Percentiles rank a stretch among this genome's conserved stretches.
Evolutionary conservation across 2,888 invertebrate genomes (phyloP).

Genomic region (Arctia plantaginis): DNA sequence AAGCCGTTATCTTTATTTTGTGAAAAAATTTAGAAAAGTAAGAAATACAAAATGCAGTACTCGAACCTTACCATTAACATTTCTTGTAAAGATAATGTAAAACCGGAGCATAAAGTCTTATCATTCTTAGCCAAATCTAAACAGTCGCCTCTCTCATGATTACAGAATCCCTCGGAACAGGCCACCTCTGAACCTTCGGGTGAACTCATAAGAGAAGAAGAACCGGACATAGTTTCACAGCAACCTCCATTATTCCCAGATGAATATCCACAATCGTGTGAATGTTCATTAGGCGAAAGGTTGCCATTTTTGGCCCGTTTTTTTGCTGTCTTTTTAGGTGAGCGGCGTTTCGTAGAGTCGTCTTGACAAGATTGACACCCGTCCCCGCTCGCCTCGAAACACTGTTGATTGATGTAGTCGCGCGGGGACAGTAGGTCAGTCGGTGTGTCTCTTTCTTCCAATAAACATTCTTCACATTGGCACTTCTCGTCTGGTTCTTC

Average conservation of each 20-base stretch:
- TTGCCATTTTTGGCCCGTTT: slow-evolving; percentile 83
- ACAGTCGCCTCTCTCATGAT: slow-evolving; percentile 88
- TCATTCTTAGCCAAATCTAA: slow-evolving; percentile 75
- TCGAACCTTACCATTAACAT: slow-evolving; percentile 90
- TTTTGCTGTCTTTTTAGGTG: slow-evolving; percentile 73
- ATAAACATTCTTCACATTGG: slow-evolving; percentile 80
- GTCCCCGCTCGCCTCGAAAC: slow-evolving; percentile 69
- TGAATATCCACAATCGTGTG: slow-evolving; percentile 95
- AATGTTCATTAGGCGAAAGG: slow-evolving; percentile 89
- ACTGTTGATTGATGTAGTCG: slow-evolving; percentile 66
- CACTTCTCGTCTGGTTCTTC: slow-evolving; percentile 84
- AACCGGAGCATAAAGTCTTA: slow-evolving; percentile 79
- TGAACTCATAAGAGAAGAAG: slow-evolving; percentile 93
- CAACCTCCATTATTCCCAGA: slow-evolving; percentile 93
- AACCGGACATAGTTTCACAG: slow-evolving; percentile 89
- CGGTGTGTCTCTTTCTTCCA: slow-evolving; percentile 79
- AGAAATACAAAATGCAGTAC: neutral
- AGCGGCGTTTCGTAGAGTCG: slow-evolving; percentile 74
- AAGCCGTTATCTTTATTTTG: neutral
- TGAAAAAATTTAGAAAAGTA: neutral
- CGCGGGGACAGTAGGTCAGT: slow-evolving; percentile 75
- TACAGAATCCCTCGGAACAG: slow-evolving; percentile 95
- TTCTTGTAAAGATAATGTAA: slow-evolving; percentile 90
- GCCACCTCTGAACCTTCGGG: slow-evolving; percentile 96
- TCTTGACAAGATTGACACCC: slow-evolving; percentile 83